A percentile compares a stretch with the other conserved stretches of the same genome.
Evolutionary conservation across 2,113 vertebrate genomes (phyloP).

Genomic region (Orycteropus afer): DNA sequence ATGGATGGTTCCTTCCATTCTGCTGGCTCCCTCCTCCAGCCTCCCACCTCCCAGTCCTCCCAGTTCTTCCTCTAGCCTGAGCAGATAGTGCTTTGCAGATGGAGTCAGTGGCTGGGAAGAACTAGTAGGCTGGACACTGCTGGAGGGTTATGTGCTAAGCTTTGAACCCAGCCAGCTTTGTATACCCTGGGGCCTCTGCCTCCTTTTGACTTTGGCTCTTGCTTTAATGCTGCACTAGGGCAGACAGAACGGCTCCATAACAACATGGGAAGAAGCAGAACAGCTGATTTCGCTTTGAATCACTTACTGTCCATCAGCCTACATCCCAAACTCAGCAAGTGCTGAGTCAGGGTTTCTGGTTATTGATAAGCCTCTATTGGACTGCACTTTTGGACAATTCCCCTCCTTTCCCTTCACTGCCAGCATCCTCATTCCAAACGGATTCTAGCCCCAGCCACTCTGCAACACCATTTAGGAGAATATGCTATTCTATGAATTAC

Average conservation of each 20-base stretch:
- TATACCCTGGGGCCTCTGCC: no score
- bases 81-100: accelerated
- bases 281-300: not conserved
- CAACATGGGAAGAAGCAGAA: not conserved
- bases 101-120: not conserved
- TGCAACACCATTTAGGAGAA: not conserved
- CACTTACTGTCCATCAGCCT: not conserved
- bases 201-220: not conserved
- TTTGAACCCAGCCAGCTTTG: not conserved
- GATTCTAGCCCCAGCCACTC: not conserved
- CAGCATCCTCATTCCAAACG: not conserved
- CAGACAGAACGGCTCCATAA: not conserved
- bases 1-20: not conserved
- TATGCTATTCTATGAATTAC: no score
- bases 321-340: not conserved
- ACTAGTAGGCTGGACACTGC: not conserved
- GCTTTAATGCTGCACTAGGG: accelerated
- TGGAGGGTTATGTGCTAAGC: no score
- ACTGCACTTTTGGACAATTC: not conserved
- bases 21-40: not conserved
- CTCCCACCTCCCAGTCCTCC: not conserved
- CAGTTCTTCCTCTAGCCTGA: not conserved
- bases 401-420: not conserved
- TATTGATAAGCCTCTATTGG: not conserved
- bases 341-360: not conserved